Conservation (phyloP, 1,140 invertebrate species). For the Pseudomyrmex sp. region DNA sequence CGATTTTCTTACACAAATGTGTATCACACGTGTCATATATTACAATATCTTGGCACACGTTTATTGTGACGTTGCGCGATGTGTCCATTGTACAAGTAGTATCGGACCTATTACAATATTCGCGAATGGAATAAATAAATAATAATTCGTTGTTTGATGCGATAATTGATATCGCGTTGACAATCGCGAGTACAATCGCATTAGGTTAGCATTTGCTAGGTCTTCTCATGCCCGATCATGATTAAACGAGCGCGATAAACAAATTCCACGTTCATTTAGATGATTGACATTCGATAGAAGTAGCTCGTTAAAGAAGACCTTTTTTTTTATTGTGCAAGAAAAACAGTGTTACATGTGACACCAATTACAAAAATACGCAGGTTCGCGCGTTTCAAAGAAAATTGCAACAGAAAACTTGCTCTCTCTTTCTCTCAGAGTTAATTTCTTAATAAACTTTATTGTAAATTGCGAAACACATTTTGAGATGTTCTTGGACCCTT, state of each 20-base stretch:
- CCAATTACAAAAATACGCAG: too few species aligned
- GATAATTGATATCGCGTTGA: slow-evolving; percentile 57
- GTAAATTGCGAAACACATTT: too few species aligned
- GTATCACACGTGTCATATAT: too few species aligned
- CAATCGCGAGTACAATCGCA: slow-evolving; percentile 44
- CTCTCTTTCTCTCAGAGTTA: too few species aligned
- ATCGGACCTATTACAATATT: slow-evolving; percentile 2
- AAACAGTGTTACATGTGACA: slow-evolving; percentile 1
- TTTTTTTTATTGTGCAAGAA: not conserved
- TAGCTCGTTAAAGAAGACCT: slow-evolving; percentile 45
- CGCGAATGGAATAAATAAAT: slow-evolving; percentile 55
- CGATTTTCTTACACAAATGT: too few species aligned
- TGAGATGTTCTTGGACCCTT: too few species aligned
- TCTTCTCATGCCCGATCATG: slow-evolving; percentile 64
- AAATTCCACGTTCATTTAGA: slow-evolving; percentile 70
- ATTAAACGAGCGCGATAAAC: slow-evolving; percentile 62
- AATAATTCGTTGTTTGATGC: slow-evolving; percentile 65
- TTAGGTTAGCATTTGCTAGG: slow-evolving; percentile 58
- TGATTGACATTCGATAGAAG: slow-evolving; percentile 69
- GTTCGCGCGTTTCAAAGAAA: too few species aligned
- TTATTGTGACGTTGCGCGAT: slow-evolving; percentile 28
- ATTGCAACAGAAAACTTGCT: too few species aligned
- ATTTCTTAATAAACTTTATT: too few species aligned
- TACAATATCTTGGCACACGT: too few species aligned
- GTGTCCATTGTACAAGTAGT: not conserved